Base-by-base conservation (phyloP, 2,113 vertebrate species). In the Ariopsis seemanni region DNA sequence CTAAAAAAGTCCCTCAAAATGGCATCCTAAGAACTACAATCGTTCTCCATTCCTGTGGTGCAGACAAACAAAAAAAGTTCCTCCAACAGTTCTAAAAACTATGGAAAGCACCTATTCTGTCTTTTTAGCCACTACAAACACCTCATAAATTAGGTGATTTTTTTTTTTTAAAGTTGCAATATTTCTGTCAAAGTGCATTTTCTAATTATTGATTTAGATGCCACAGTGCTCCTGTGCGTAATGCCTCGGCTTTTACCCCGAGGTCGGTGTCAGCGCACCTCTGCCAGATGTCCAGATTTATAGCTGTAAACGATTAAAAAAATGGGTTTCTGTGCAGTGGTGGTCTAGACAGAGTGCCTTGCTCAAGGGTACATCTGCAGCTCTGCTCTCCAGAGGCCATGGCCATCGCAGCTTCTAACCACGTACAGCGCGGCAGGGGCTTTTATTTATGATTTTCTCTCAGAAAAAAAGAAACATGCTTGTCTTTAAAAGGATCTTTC, bases 361-460 rank as follows among this genome's bases (percentile, higher is more conserved):
- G 69, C 88, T 89, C 50, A 57, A 65, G 84, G 90, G 90, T 85
- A 85, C 85, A 85, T 90, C 82, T 87, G 80, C 85, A 72, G 65
- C 69, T 34, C 63, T 14, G 69, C 85, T 89, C 85, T 89, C 87
- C 83, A 69, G 88, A 80, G 87, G 75, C 82, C 79, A 22, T 25
- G 50, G 78, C 80, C 79, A 91, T 85, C 88, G 79, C 55, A 79
- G 85, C 85, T 85, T 57, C 84, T 65, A 57, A 86, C 85, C 83
- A 85, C 48, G 69, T 80, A 74, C 58, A 48, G 60, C 60, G 55
- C 65, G 30, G 14, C 88, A 30, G 63, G 53, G 81, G 83, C 72
- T 86, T 85, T 91, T 91, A 91, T 91, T 92, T 91, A 79, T 90
- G 89, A 85, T 83, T 88, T 85, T 91, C 63, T 71, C 7, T 84